Conservation (phyloP, 2,888 invertebrate genomes). For the Trileptium ribeirensis region DNA sequence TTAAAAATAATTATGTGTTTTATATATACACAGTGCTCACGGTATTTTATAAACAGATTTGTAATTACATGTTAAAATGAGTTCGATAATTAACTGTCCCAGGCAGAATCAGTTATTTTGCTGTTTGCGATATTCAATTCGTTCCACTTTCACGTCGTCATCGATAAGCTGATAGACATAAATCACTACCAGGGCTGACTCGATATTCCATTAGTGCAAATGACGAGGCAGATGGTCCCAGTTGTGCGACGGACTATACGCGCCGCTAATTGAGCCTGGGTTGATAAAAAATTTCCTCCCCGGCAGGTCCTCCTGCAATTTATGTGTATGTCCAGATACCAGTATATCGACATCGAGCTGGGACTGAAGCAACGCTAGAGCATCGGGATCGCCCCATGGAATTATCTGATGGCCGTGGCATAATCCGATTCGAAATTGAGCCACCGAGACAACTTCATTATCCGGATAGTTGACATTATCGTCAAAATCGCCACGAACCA, state of each 20-base stretch:
- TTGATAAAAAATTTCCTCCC: slow-evolving; percentile 98
- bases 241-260: slow-evolving; percentile 74
- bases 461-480: slow-evolving; percentile 81
- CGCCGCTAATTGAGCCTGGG: slow-evolving; percentile 96
- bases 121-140: slow-evolving; percentile 88
- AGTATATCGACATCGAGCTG: slow-evolving; percentile 97
- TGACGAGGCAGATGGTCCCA: slow-evolving; percentile 78
- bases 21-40: too few species aligned
- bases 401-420: slow-evolving; percentile 97
- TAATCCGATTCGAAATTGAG: slow-evolving; percentile 93
- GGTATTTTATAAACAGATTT: too few species aligned
- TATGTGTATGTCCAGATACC: slow-evolving; percentile 96
- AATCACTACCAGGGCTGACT: slow-evolving; percentile 90
- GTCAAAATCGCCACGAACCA: slow-evolving; percentile 95
- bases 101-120: too few species aligned
- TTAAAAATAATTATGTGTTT: too few species aligned
- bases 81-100: too few species aligned
- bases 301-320: slow-evolving; percentile 94
- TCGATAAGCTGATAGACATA: slow-evolving; percentile 95
- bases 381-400: slow-evolving; percentile 74
- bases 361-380: slow-evolving; percentile 78
- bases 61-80: too few species aligned
- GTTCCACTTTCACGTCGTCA: slow-evolving; percentile 97
- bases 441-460: slow-evolving; percentile 96
- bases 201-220: slow-evolving; percentile 98